Evolutionary conservation across 2,797 vertebrate genomes (phyloP).

Genomic region (Rachycentron canadum): DNA sequence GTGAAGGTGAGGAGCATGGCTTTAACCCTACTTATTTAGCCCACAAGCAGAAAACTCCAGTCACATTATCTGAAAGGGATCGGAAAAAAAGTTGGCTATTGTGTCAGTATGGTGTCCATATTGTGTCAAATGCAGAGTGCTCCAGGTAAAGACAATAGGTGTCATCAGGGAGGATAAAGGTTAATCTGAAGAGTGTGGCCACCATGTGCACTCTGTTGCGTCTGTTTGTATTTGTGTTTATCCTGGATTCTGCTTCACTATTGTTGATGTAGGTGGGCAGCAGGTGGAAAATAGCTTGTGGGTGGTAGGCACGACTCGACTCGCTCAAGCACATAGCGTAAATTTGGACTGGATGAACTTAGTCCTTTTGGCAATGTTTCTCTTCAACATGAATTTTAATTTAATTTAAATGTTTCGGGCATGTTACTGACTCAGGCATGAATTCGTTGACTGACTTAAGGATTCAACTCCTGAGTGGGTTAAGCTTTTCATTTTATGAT

Average conservation of each 20-base stretch:
- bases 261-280: constrained; percentile 79
- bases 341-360: constrained; percentile 54
- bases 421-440: not conserved
- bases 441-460: not conserved
- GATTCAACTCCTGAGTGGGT: not conserved
- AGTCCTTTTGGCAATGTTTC: constrained; percentile 26
- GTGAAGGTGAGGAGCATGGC: not conserved
- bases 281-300: constrained; percentile 80
- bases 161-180: constrained; percentile 71
- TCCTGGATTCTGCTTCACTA: constrained; percentile 73
- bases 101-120: constrained; percentile 47
- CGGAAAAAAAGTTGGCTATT: constrained; percentile 37
- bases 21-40: constrained; percentile 12
- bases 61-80: constrained; percentile 34
- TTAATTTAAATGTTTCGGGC: not conserved
- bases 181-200: constrained; percentile 74
- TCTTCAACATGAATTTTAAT: constrained; percentile 6
- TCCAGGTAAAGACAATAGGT: constrained; percentile 65
- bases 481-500: not conserved
- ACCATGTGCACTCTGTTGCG: constrained; percentile 71
- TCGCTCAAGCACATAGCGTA: constrained; percentile 53
- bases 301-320: constrained; percentile 76
- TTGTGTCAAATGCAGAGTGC: constrained; percentile 46
- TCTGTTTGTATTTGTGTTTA: constrained; percentile 75
- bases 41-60: constrained; percentile 19